phyloP scores from a whole-genome alignment of 2,888 invertebrate genomes.

The Phymatocera aterrima region DNA sequence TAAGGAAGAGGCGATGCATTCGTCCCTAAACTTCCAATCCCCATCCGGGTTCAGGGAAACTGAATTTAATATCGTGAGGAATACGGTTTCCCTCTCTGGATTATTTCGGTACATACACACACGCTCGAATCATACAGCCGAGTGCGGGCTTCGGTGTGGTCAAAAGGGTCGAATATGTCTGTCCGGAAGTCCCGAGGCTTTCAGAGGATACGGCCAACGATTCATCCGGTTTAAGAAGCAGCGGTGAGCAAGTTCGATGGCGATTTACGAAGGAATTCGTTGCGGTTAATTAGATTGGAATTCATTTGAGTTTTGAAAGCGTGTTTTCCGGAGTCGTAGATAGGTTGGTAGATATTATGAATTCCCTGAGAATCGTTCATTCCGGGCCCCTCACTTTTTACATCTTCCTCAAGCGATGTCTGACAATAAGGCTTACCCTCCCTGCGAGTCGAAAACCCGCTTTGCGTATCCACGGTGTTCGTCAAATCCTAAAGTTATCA shows the following conservation, averaged over 20 bases:
- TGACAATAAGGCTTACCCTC: background rate
- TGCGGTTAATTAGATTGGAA: constrained; percentile 16
- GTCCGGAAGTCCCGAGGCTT: constrained; percentile 43
- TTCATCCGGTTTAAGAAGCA: constrained; percentile 56
- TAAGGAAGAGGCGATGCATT: constrained; percentile 7
- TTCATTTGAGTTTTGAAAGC: constrained; percentile 10
- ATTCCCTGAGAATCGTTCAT: background rate
- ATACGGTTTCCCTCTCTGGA: constrained; percentile 65
- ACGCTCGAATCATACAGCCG: background rate
- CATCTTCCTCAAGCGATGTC: background rate
- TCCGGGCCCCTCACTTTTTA: background rate
- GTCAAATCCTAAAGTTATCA: constrained; percentile 31
- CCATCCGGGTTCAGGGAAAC: constrained; percentile 63
- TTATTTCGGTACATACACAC: constrained; percentile 61
- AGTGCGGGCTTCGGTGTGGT: background rate
- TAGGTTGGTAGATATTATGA: too few relatives aligned
- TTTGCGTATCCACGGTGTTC: constrained; percentile 7
- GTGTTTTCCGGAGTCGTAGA: background rate
- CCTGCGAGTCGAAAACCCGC: background rate
- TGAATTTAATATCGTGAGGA: constrained; percentile 70
- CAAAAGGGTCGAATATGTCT: constrained; percentile 46
- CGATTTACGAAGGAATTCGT: background rate
- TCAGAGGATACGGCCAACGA: constrained; percentile 56
- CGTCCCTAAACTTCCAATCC: constrained; percentile 34
- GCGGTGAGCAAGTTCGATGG: background rate